These are phyloP conservation scores for Chiloscyllium punctatum DNA, from an alignment of 2,797 vertebrate species.

Conservation along the genomic window DNA sequence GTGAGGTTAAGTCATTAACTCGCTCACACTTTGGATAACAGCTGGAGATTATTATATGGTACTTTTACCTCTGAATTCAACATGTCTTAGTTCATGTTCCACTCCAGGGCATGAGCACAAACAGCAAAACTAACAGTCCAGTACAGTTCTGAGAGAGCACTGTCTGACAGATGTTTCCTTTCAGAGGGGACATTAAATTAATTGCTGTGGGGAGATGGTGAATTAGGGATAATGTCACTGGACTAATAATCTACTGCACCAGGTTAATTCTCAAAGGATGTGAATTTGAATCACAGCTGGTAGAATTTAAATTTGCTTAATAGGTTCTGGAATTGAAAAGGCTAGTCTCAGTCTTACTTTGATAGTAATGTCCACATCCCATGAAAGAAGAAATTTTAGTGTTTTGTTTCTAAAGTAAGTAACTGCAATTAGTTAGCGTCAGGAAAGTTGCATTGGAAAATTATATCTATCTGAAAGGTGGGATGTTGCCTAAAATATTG, in stretches of 20 bases:
- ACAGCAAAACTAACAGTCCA: neutral
- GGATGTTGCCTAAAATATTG: neutral
- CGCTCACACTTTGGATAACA: neutral
- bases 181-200: neutral
- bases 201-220: neutral
- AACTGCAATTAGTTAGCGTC: neutral
- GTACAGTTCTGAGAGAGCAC: neutral
- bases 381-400: too few relatives aligned
- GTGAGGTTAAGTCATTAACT: constrained; percentile 52
- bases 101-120: neutral
- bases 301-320: neutral
- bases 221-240: too few relatives aligned
- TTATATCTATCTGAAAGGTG: neutral
- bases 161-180: neutral
- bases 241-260: too few relatives aligned
- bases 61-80: neutral
- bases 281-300: neutral
- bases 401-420: too few relatives aligned
- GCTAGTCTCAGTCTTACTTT: neutral
- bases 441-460: neutral
- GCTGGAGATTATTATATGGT: neutral
- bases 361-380: neutral
- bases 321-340: neutral
- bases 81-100: neutral
- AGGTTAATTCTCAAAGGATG: neutral